Evolutionary conservation across 2,113 vertebrate genomes (phyloP).

Genomic region (Ammodytes dubius): DNA sequence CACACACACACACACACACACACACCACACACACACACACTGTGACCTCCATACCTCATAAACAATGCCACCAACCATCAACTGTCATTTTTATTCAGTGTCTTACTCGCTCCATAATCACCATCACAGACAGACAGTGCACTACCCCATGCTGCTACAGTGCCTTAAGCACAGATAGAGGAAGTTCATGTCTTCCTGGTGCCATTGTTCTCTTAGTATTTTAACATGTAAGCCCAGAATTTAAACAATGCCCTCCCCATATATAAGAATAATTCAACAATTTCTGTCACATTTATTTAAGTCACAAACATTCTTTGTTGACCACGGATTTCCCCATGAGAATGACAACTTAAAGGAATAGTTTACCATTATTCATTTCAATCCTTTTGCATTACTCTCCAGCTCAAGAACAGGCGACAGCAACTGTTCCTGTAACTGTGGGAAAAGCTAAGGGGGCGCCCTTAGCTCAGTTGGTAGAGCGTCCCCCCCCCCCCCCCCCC

Average conservation of each 20-base stretch:
- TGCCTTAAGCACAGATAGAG: not conserved
- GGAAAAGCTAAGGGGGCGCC: no score
- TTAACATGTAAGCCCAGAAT: not conserved
- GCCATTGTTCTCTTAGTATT: not conserved
- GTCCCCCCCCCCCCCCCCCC: no score
- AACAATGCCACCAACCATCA: constrained; percentile 50
- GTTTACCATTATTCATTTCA: no score
- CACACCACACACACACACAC: constrained; percentile 37
- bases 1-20: constrained; percentile 35
- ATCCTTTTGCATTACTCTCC: no score
- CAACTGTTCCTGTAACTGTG: no score
- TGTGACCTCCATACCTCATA: constrained; percentile 40
- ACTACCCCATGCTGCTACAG: constrained; percentile 10
- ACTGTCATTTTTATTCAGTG: constrained; percentile 51
- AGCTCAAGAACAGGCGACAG: no score
- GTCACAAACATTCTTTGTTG: not conserved
- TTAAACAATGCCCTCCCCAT: not conserved
- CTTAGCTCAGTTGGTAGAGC: no score
- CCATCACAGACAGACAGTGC: constrained; percentile 3
- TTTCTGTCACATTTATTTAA: no score
- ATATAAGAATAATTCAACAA: not conserved
- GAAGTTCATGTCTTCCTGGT: constrained; percentile 5
- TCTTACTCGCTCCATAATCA: constrained; percentile 37
- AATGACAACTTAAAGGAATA: not conserved
- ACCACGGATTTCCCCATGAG: not conserved